Conservation (phyloP, 2,888 invertebrate species). For the Caenorhabditis panamensis region DNA sequence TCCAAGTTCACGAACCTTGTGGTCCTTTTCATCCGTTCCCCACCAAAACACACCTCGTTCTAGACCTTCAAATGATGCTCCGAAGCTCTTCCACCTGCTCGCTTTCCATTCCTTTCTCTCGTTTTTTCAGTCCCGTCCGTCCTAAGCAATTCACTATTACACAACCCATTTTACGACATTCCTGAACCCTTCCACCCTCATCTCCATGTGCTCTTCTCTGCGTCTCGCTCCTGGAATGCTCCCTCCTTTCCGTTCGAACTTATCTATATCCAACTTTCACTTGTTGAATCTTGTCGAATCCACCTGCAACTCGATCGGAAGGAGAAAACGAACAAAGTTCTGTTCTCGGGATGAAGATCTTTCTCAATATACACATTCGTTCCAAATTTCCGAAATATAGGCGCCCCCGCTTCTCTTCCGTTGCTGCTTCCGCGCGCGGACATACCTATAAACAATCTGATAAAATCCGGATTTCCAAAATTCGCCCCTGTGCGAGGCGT, state of each 20-base stretch:
- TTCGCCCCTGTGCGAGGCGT: constrained; percentile 5
- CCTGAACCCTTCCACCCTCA: constrained; percentile 14
- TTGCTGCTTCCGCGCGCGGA: constrained; percentile 3
- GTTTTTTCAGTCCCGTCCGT: background rate
- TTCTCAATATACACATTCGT: constrained; percentile 20
- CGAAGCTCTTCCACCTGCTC: constrained; percentile 1
- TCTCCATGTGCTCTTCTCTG: constrained; percentile 16
- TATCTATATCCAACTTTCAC: constrained; percentile 14
- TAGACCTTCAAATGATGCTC: background rate
- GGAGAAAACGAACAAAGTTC: constrained; percentile 6
- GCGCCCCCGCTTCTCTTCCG: constrained; percentile 17
- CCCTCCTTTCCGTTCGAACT: constrained; percentile 2
- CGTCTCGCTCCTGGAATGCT: constrained; percentile 10
- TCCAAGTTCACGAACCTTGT: background rate
- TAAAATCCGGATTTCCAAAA: constrained; percentile 64
- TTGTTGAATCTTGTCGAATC: background rate
- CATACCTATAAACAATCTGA: constrained; percentile 63
- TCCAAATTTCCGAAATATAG: constrained; percentile 52
- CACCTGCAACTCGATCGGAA: background rate
- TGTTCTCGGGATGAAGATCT: constrained; percentile 4
- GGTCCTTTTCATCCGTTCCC: background rate
- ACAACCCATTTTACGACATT: background rate
- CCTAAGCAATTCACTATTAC: background rate
- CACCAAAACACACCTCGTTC: background rate
- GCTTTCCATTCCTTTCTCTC: background rate